Conservation (phyloP, 2,113 vertebrate species). For the Meriones unguiculatus region DNA sequence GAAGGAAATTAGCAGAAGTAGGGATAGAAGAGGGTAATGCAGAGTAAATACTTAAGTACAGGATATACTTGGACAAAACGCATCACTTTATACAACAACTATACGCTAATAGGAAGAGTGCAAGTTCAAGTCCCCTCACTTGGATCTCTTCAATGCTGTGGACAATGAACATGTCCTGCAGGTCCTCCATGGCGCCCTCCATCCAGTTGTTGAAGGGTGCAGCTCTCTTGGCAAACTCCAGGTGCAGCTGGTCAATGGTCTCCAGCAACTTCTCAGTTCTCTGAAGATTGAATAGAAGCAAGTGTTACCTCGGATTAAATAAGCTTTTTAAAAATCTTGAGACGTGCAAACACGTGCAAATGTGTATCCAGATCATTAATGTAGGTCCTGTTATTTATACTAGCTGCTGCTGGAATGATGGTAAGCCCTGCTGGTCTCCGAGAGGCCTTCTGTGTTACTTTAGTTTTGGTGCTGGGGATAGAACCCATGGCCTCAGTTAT, state of each 20-base stretch:
- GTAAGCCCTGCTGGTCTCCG: background rate
- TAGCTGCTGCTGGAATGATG: background rate
- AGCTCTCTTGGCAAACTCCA: conserved; percentile 91
- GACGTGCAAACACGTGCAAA: background rate
- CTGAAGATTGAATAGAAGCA: conserved; percentile 76
- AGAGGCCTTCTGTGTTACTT: background rate
- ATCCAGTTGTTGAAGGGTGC: conserved; percentile 93
- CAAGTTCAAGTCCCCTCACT: conserved; percentile 83
- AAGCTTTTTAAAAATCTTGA: background rate
- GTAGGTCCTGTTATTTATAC: background rate
- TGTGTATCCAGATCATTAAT: background rate
- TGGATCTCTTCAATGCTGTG: conserved; percentile 97
- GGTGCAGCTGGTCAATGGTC: conserved; percentile 91
- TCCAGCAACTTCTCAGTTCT: conserved; percentile 90
- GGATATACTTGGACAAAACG: background rate
- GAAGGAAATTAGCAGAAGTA: background rate
- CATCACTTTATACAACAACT: background rate
- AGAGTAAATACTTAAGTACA: background rate
- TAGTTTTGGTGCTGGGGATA: background rate
- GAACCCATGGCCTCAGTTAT: background rate
- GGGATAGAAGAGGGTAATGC: background rate
- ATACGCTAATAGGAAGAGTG: background rate
- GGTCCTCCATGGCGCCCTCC: conserved; percentile 94
- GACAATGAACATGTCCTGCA: conserved; percentile 96
- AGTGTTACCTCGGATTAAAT: background rate